phyloP scores from a whole-genome alignment of 2,113 vertebrate genomes.

The Sphyrna mokarran region DNA sequence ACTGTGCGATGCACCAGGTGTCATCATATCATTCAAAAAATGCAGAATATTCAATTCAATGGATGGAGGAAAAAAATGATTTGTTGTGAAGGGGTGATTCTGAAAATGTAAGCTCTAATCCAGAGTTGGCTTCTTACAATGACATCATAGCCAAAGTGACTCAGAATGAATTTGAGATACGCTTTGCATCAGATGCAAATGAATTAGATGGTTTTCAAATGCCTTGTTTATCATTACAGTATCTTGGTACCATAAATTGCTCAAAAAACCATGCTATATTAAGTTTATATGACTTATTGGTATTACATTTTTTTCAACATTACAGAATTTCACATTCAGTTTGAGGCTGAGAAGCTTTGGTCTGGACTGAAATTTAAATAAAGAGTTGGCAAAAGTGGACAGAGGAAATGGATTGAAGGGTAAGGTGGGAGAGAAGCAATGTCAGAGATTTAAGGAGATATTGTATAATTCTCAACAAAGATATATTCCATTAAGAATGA shows the following conservation, averaged over 20 bases:
- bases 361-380: background rate
- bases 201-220: background rate
- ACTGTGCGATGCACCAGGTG: background rate
- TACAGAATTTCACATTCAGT: background rate
- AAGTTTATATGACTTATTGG: background rate
- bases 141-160: background rate
- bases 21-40: background rate
- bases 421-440: too few relatives aligned
- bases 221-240: background rate
- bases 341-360: background rate
- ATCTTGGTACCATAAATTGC: background rate
- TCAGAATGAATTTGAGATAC: background rate
- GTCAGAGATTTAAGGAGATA: background rate
- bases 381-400: background rate
- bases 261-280: background rate
- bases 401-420: too few relatives aligned
- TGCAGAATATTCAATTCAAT: background rate
- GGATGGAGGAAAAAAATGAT: background rate
- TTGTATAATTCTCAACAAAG: background rate
- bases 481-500: background rate
- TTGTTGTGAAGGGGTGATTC: background rate
- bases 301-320: background rate
- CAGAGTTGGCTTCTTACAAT: background rate
- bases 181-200: background rate
- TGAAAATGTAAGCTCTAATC: background rate